Conservation (phyloP, 2,797 vertebrate genomes). For the Podarcis siculus region DNA sequence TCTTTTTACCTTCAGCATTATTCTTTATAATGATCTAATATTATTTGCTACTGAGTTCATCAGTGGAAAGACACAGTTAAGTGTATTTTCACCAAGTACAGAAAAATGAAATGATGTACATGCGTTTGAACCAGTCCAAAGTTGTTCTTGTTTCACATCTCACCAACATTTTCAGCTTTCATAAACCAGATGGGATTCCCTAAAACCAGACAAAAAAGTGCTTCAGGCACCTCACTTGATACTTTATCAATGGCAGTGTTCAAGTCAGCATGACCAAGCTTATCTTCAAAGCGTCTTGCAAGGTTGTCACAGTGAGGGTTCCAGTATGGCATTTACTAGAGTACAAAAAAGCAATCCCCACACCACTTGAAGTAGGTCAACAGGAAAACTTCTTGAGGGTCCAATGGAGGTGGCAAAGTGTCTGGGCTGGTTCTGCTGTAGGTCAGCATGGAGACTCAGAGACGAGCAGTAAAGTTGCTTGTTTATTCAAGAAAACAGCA, state of each 20-base stretch:
- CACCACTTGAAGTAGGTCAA: background rate
- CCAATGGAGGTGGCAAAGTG: background rate
- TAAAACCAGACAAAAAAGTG: background rate
- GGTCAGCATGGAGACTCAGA: too few species aligned
- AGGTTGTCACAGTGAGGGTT: background rate
- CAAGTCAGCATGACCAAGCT: background rate
- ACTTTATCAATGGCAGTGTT: background rate
- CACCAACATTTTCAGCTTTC: background rate
- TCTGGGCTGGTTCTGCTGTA: too few species aligned
- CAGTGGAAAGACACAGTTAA: background rate
- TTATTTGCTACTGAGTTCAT: constrained; percentile 39
- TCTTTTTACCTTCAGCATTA: constrained; percentile 37
- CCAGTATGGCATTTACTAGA: background rate
- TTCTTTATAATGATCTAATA: constrained; percentile 11
- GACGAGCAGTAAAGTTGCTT: background rate
- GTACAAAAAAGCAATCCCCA: background rate
- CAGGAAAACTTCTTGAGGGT: background rate
- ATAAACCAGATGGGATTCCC: background rate
- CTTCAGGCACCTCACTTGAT: background rate
- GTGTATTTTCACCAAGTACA: background rate
- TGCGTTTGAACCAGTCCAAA: background rate
- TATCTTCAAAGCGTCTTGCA: background rate
- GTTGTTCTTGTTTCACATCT: background rate
- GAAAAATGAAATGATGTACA: background rate
- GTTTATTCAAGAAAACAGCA: too few species aligned